A percentile compares a stretch with the other conserved stretches of the same genome.
Conservation (phyloP, 2,797 vertebrate species). For the Cossypha niveicapilla region DNA sequence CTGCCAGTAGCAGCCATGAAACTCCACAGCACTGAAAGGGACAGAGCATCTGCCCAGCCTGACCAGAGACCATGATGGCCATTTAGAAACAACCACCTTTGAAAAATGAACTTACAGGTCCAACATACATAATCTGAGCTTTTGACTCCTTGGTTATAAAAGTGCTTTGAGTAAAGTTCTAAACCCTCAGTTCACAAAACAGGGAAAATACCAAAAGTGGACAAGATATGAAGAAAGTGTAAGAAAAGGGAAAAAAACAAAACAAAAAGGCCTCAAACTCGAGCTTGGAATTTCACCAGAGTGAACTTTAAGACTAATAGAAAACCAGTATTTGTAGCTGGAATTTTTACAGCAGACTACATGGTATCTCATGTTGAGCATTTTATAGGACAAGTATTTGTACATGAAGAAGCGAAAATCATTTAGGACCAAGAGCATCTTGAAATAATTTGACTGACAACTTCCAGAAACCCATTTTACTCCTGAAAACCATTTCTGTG, state of each 20-base stretch:
- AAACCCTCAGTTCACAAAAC: neutral
- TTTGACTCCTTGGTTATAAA: slow-evolving; percentile 26
- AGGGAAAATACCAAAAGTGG: neutral
- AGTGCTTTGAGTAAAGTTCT: slow-evolving; percentile 52
- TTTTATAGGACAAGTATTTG: neutral
- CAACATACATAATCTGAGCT: neutral
- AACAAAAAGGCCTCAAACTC: slow-evolving; percentile 12
- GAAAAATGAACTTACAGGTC: neutral
- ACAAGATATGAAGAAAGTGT: neutral
- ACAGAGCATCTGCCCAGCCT: neutral
- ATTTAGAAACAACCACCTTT: neutral
- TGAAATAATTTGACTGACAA: slow-evolving; percentile 35
- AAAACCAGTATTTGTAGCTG: neutral
- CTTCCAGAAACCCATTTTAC: slow-evolving; percentile 50
- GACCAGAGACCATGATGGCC: neutral
- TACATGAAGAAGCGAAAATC: slow-evolving; percentile 9
- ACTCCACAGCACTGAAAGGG: neutral
- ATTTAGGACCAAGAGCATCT: slow-evolving; percentile 22
- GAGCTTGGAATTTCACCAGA: slow-evolving; percentile 15
- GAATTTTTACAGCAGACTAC: neutral
- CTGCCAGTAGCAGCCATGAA: neutral
- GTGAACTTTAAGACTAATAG: slow-evolving; percentile 7
- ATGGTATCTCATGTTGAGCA: neutral
- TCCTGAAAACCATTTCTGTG: slow-evolving; percentile 9
- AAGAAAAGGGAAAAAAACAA: neutral